Conservation (phyloP, 2,797 vertebrate species). For the Heterohyrax brucei region DNA sequence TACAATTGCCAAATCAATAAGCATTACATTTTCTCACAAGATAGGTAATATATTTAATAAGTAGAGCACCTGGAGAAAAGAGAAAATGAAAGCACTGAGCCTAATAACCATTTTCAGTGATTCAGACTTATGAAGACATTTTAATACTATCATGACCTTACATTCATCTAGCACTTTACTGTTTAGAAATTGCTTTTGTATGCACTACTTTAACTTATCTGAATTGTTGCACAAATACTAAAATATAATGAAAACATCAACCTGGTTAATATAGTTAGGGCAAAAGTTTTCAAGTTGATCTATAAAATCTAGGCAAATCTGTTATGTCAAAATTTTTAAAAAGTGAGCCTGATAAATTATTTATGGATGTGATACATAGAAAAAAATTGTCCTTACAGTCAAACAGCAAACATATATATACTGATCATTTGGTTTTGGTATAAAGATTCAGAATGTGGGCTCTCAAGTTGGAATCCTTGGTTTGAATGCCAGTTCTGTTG, state of each 20-base stretch:
- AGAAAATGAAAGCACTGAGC: conserved; percentile 64
- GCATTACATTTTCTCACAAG: conserved; percentile 67
- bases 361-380: not conserved
- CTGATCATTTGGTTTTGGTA: not conserved
- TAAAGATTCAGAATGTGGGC: not conserved
- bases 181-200: conserved; percentile 28
- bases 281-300: conserved; percentile 1
- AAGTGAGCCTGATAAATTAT: not conserved
- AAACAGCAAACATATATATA: not conserved
- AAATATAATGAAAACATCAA: conserved; percentile 61
- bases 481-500: not conserved
- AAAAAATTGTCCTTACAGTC: not conserved
- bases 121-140: conserved; percentile 37
- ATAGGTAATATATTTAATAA: conserved; percentile 48
- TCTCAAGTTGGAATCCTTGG: not conserved
- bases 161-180: conserved; percentile 32
- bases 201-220: conserved; percentile 29
- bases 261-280: not conserved
- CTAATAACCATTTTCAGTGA: conserved; percentile 66
- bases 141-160: conserved; percentile 45
- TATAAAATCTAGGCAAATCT: conserved; percentile 38
- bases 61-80: conserved; percentile 40
- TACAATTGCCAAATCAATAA: conserved; percentile 59
- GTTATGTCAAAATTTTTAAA: not conserved
- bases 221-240: not conserved